These are phyloP conservation scores for Tympanoctomys barrerae DNA, from an alignment of 2,797 vertebrate species.

Conservation along the genomic window DNA sequence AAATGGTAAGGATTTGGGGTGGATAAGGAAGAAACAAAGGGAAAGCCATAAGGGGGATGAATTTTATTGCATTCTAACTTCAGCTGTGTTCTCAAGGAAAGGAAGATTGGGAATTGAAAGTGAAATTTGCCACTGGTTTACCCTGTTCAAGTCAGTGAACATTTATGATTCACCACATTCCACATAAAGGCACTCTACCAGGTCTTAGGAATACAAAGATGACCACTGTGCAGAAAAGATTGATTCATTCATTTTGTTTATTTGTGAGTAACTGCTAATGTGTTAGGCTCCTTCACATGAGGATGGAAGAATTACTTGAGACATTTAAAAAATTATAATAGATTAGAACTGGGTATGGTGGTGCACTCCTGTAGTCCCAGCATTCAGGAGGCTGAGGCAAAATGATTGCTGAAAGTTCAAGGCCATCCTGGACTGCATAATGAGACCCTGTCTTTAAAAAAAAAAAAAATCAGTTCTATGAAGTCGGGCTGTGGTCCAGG, in stretches of 20 bases:
- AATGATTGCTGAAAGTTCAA: not conserved
- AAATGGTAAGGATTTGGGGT: not conserved
- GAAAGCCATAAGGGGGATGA: not conserved
- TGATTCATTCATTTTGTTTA: not conserved
- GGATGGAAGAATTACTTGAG: constrained; percentile 42
- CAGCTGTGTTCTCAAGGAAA: constrained; percentile 3
- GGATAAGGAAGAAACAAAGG: not conserved
- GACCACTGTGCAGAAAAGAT: constrained; percentile 37
- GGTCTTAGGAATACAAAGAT: constrained; percentile 3
- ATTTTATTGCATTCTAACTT: not conserved
- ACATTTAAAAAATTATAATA: constrained; percentile 48
- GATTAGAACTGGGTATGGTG: not conserved
- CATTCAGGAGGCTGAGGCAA: not conserved
- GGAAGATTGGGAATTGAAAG: constrained; percentile 22
- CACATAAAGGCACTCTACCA: not conserved
- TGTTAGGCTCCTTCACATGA: constrained; percentile 21
- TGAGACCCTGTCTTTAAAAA: not conserved
- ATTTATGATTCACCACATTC: constrained; percentile 29
- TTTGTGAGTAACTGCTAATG: constrained; percentile 46
- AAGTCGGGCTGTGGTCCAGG: not conserved
- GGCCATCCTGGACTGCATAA: not conserved
- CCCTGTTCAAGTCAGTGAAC: not conserved
- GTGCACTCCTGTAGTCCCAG: not conserved
- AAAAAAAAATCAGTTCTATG: constrained; percentile 5
- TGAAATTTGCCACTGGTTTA: constrained; percentile 32